These are phyloP conservation scores for Scophthalmus maximus DNA, from an alignment of 2,113 vertebrate species.

Conservation along the genomic window DNA sequence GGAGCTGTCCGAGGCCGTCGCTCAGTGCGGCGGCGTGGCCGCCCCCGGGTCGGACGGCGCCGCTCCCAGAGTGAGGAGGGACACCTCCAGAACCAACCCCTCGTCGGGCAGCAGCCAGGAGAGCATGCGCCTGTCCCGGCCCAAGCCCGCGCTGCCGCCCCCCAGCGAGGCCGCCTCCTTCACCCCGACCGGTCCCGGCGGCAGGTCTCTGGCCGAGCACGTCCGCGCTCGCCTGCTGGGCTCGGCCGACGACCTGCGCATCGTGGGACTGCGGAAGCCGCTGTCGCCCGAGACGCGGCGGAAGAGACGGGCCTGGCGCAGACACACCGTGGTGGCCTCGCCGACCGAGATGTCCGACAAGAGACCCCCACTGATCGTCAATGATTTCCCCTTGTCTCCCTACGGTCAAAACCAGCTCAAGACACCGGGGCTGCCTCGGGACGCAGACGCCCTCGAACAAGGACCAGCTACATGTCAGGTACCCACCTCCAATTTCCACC, in stretches of 20 bases:
- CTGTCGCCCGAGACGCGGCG: conserved; percentile 90
- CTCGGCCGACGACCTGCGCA: conserved; percentile 88
- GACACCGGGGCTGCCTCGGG: conserved; percentile 44
- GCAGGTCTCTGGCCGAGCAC: conserved; percentile 85
- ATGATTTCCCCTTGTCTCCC: conserved; percentile 51
- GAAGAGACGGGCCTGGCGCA: conserved; percentile 91
- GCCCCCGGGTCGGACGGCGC: conserved; percentile 19
- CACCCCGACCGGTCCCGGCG: conserved; percentile 39
- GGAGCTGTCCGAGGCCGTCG: conserved; percentile 37
- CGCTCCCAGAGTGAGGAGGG: conserved; percentile 25
- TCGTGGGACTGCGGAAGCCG: conserved; percentile 86
- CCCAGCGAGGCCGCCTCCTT: conserved; percentile 71
- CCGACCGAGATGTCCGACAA: conserved; percentile 68
- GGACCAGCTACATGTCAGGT: conserved; percentile 64
- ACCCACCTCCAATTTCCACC: conserved; percentile 85
- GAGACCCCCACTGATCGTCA: conserved; percentile 42
- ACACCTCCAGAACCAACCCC: conserved; percentile 73
- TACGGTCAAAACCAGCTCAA: conserved; percentile 63
- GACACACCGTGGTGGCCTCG: conserved; percentile 92
- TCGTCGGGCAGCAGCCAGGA: conserved; percentile 81
- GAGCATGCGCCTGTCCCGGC: conserved; percentile 38
- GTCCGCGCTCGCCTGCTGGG: conserved; percentile 86
- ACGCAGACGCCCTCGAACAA: conserved; percentile 40
- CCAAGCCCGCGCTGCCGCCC: conserved; percentile 28
- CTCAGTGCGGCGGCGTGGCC: conserved; percentile 12